These are phyloP conservation scores for Eolophus roseicapilla DNA, from an alignment of 2,113 vertebrate species.

Conservation along the genomic window DNA sequence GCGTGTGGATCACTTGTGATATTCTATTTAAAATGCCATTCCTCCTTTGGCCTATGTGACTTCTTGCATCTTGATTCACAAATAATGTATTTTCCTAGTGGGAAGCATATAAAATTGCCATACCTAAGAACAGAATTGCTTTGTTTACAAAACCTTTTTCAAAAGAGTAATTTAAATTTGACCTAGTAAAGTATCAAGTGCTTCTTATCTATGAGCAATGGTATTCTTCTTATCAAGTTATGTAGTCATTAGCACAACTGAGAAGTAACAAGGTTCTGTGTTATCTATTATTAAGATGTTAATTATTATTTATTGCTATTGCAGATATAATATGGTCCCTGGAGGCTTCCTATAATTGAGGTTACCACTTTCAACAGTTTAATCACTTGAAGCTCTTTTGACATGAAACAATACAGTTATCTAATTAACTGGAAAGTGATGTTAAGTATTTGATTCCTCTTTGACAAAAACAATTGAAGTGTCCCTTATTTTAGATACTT, in stretches of 20 bases:
- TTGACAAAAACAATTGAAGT: not conserved
- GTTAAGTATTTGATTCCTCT: not conserved
- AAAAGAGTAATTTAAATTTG: not conserved
- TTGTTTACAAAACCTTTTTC: not conserved
- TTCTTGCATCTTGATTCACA: not conserved
- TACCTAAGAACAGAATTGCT: not conserved
- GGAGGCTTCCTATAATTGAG: not conserved
- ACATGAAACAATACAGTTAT: not conserved
- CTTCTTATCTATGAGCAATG: not conserved
- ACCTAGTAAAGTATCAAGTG: not conserved
- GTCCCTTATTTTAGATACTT: not conserved
- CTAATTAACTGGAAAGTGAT: constrained; percentile 17
- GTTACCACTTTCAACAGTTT: not conserved
- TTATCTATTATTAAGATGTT: not conserved
- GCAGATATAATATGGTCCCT: not conserved
- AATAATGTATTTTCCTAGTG: not conserved
- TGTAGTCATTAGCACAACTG: not conserved
- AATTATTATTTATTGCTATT: not conserved
- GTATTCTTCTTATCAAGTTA: not conserved
- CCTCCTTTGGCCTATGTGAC: not conserved
- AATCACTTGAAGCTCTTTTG: not conserved
- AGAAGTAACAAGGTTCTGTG: not conserved
- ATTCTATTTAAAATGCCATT: not conserved
- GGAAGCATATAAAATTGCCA: not conserved
- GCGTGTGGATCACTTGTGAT: not conserved